Conservation (phyloP, 2,797 vertebrate species). For the Emys orbicularis region DNA sequence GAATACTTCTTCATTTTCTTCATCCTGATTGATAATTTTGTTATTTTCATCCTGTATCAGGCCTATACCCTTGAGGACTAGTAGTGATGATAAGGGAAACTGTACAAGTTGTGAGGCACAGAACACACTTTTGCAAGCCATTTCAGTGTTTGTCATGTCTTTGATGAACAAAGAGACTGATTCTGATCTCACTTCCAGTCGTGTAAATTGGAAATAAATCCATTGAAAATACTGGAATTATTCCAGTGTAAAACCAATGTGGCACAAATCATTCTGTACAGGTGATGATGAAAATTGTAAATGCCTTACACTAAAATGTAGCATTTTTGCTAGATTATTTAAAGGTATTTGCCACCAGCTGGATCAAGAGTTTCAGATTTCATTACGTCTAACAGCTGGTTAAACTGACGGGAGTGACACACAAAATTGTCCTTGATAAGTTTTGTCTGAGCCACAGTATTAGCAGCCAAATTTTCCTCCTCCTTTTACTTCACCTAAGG, state of each 20-base stretch:
- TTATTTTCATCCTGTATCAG: background rate
- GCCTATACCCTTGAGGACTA: background rate
- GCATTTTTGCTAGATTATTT: background rate
- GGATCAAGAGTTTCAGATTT: slow-evolving; percentile 20
- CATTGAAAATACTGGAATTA: background rate
- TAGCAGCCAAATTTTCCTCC: background rate
- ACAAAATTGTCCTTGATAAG: slow-evolving; percentile 17
- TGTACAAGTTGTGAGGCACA: background rate
- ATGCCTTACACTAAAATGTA: background rate
- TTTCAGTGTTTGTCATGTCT: background rate
- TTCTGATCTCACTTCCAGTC: background rate
- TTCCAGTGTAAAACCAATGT: background rate
- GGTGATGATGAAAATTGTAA: background rate
- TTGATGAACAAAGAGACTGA: background rate
- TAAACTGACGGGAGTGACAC: background rate
- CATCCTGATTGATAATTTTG: background rate
- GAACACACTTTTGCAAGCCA: background rate
- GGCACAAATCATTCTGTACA: background rate
- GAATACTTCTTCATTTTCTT: background rate
- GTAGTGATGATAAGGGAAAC: background rate
- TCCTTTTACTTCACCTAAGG: background rate
- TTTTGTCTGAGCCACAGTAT: background rate
- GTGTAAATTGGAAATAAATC: background rate
- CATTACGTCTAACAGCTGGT: background rate
- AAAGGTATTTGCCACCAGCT: background rate